Evolutionary conservation across 1,140 invertebrate genomes (phyloP).

Genomic region (Papilio machaon): DNA sequence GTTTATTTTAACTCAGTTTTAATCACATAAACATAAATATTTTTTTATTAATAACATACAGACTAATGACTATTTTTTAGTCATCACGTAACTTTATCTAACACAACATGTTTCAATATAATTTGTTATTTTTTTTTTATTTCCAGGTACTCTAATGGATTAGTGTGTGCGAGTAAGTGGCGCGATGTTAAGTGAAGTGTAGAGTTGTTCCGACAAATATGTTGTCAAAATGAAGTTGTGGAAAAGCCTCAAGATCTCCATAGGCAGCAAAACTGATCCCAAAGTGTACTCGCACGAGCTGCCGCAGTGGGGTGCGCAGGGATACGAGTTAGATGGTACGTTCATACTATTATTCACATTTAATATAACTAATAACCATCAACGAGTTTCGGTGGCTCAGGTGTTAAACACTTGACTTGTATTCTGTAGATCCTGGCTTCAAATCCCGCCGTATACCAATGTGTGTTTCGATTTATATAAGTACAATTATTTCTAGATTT

Average conservation of each 20-base stretch:
- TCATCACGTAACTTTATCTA: background rate
- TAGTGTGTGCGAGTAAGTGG: slow-evolving; percentile 51
- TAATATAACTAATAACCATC: background rate
- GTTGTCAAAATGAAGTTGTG: slow-evolving; percentile 77
- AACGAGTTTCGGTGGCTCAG: no score
- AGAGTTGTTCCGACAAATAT: slow-evolving; percentile 54
- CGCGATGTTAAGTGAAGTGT: slow-evolving; percentile 50
- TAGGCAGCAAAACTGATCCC: slow-evolving; percentile 69
- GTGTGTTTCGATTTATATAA: no score
- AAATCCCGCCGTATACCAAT: no score
- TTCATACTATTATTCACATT: slow-evolving; percentile 23
- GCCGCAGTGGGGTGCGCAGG: slow-evolving; percentile 72
- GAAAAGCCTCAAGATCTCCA: slow-evolving; percentile 77
- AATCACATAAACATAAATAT: no score
- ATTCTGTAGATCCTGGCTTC: no score
- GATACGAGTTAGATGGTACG: slow-evolving; percentile 74
- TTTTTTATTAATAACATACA: no score
- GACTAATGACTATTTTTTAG: no score
- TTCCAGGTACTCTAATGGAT: slow-evolving; percentile 47
- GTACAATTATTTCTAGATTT: no score
- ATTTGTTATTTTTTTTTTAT: slow-evolving; percentile 6
- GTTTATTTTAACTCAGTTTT: no score
- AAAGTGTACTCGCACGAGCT: slow-evolving; percentile 66
- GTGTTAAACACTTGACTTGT: no score
- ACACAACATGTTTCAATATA: background rate